Base-by-base conservation (phyloP, 1,140 invertebrate genomes). In the Colletes latitarsis region DNA sequence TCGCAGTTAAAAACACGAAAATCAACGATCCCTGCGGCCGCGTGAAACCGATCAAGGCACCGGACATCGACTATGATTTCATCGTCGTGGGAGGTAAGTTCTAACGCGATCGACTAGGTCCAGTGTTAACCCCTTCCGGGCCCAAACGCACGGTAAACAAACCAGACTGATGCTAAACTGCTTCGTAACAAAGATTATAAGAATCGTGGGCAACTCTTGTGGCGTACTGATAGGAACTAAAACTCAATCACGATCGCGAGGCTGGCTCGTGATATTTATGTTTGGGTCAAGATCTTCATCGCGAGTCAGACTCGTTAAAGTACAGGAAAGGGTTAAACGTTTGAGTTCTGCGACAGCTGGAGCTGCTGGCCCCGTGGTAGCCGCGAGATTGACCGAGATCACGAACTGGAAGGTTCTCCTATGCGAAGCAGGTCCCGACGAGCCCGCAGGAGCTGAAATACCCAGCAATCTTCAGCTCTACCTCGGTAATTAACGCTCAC, bases 31-130 rank as follows among this genome's bases (percentile, higher is more conserved):
- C 90, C 3, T 93, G 93, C 71, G 79, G 89, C 3, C 87, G 93
- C 39, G 82, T 94, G 0, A 73, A 6, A 0, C 90, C 92, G 0
- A 62, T 83, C 52, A 14, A 63, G 0, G 66, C 6, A 0, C 92
- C 92, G 0, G 82, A 82, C 14, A 0, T 6, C 3, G 85, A 79
- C 75, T 97, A 97, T 89, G 96, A 97, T 92, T 97, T 97, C 92
- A 96, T 97, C 81, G 95, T 97, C 17, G 95, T 98, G 64, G 98
- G 98, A 6, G 96, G 94, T 72, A 95, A 95, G 95, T 93, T n/a
- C 43, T 6, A 46, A 46, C 3, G 39, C 15, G 6, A 21, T 17
- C 5, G 8, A 57, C 17, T 4, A 17, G 15, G 30, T 30, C 30
- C 30, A 2, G 30, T 30, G 30, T 30, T n/a, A n/a, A n/a, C n/a